phyloP scores from a whole-genome alignment of 1,140 invertebrate species.

The Helicoverpa zea region DNA sequence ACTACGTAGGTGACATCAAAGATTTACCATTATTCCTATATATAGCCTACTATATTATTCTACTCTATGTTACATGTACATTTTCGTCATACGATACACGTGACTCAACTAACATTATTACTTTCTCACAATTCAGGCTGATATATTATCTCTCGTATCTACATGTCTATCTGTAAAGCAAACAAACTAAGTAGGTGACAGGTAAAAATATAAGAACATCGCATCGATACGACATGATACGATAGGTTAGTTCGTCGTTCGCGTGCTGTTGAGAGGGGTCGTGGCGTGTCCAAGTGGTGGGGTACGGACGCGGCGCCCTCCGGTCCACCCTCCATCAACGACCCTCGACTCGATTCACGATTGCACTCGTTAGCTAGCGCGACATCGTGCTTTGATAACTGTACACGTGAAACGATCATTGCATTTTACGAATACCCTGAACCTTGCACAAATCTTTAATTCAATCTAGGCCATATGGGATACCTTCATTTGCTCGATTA shows the following conservation, averaged over 20 bases:
- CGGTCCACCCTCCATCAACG: constrained; percentile 64
- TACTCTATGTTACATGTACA: not conserved
- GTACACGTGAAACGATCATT: not conserved
- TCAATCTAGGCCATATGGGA: too few relatives aligned
- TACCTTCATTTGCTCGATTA: too few relatives aligned
- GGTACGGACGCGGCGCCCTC: constrained; percentile 55
- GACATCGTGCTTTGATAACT: constrained; percentile 30
- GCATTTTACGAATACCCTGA: not conserved
- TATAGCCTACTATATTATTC: too few relatives aligned
- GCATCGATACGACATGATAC: constrained; percentile 18
- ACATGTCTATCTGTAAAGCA: constrained; percentile 7
- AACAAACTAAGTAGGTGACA: constrained; percentile 39
- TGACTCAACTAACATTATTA: constrained; percentile 10
- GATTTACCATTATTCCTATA: too few relatives aligned
- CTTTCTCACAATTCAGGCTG: constrained; percentile 19
- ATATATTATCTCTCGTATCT: constrained; percentile 10
- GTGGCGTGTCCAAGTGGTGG: constrained; percentile 78
- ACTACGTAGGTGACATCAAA: too few relatives aligned
- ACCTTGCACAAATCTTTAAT: too few relatives aligned
- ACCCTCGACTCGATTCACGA: constrained; percentile 63
- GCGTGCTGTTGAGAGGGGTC: constrained; percentile 63
- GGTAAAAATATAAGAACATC: constrained; percentile 12
- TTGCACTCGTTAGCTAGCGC: constrained; percentile 57
- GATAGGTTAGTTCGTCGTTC: constrained; percentile 43
- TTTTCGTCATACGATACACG: not conserved